Conservation (phyloP, 2,888 invertebrate genomes). For the Punctoribates punctum region DNA sequence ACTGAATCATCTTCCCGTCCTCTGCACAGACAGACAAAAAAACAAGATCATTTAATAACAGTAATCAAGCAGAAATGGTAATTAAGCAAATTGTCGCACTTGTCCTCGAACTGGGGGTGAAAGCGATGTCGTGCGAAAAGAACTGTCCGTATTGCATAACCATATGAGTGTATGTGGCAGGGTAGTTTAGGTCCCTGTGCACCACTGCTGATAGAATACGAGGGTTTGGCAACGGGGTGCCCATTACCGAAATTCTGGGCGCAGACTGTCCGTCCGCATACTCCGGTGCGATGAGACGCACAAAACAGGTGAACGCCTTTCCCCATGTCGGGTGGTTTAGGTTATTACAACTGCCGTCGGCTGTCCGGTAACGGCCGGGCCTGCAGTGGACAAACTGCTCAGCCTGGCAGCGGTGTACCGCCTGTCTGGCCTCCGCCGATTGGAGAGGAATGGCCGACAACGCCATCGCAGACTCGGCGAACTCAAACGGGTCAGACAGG, state of each 20-base stretch:
- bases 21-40: constrained; percentile 40
- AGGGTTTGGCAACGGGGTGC: constrained; percentile 75
- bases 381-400: constrained; percentile 43
- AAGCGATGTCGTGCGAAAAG: constrained; percentile 87
- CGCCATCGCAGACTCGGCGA: constrained; percentile 41
- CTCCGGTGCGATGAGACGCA: constrained; percentile 71
- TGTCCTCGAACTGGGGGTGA: constrained; percentile 65
- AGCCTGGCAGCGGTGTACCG: constrained; percentile 44
- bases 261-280: constrained; percentile 68
- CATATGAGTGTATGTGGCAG: constrained; percentile 76
- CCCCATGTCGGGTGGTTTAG: constrained; percentile 71
- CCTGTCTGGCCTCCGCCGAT: constrained; percentile 42
- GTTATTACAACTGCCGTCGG: constrained; percentile 88
- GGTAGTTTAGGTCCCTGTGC: constrained; percentile 57
- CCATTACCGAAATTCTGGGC: constrained; percentile 53
- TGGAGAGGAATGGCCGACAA: constrained; percentile 40
- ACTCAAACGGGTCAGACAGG: constrained; percentile 41
- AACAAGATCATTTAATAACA: not conserved
- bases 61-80: not conserved
- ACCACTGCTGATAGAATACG: constrained; percentile 79
- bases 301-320: constrained; percentile 74
- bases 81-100: constrained; percentile 37
- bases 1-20: constrained; percentile 49
- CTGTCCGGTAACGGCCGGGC: constrained; percentile 64
- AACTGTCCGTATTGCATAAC: constrained; percentile 93